Evolutionary conservation across 2,888 invertebrate species (phyloP), one percentile per base, ranked within the genome.

Genomic region (Ophion costatus): DNA sequence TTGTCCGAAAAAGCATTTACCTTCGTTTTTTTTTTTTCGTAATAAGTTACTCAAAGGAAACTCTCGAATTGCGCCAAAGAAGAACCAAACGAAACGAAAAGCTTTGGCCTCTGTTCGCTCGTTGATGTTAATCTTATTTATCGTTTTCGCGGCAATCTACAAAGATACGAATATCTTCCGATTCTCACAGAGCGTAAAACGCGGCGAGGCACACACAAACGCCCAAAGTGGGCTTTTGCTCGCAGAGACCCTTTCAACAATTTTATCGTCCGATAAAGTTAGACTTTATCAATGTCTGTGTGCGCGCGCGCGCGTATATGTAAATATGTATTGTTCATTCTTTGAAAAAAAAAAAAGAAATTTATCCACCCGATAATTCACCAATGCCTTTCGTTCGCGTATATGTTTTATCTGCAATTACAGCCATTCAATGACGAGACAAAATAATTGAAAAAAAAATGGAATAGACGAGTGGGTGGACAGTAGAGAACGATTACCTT

Each of bases 281-380:
- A 33, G 42, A 84, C 59, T 45, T 38, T 71, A 63, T 70, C 33
- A 64, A 24, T n/a, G 24, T 59, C 14, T 66, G 11, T 59, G 51
- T 33, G 56, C 10, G 45, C 38, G 20, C 56, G n/a, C 38, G 51
- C 56, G 56, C 29, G 29, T 17, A 80, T 45, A 24, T 51, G 20
- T 73, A 59, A 38, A 57, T 59, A 59, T 59, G 59, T 71, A 80
- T 73, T 57, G 63, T 78, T 81, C 59, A 69, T 57, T 69, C 78
- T 75, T 45, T 57, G 64, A 63, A 38, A 63, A 33, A 63, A 33
- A 33, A 33, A 33, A 33, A 33, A 64, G 29, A 33, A 79, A 84
- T 78, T 24, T 66, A 82, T 82, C 82, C 84, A 82, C 84, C 80
- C 84, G 71, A 78, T 71, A 42, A 22, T 77, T 84, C 67, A 56